Percentiles rank a stretch among this genome's conserved stretches.
phyloP scores from a whole-genome alignment of 2,797 vertebrate species.

The Hydrophis major region DNA sequence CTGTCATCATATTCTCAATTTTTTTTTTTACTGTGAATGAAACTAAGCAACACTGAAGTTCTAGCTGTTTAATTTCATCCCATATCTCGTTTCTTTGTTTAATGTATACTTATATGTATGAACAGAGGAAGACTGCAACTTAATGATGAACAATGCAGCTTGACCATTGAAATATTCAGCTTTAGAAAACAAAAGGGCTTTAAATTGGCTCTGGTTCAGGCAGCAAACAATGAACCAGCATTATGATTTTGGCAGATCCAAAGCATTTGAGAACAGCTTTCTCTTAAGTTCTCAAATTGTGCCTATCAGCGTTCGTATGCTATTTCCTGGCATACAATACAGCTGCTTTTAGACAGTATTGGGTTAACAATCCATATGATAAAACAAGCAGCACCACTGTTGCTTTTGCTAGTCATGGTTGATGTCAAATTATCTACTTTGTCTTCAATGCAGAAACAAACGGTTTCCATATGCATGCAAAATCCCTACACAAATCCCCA shows the following conservation, averaged over 20 bases:
- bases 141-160: too few species aligned
- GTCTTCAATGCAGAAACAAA: slow-evolving; percentile 62
- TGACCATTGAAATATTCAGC: too few species aligned
- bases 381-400: slow-evolving; percentile 57
- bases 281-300: neutral
- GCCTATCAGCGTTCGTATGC: slow-evolving; percentile 58
- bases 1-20: too few species aligned
- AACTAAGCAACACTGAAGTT: too few species aligned
- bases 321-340: slow-evolving; percentile 49
- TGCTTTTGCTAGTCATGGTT: slow-evolving; percentile 65
- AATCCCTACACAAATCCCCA: slow-evolving; percentile 66
- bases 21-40: too few species aligned
- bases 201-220: too few species aligned
- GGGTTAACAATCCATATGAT: slow-evolving; percentile 52
- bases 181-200: too few species aligned
- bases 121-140: too few species aligned
- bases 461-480: slow-evolving; percentile 63
- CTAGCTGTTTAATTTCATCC: too few species aligned
- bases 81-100: too few species aligned
- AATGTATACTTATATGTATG: too few species aligned
- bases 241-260: neutral
- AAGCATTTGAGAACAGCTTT: neutral
- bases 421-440: slow-evolving; percentile 60
- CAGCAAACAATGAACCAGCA: too few species aligned
- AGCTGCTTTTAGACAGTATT: slow-evolving; percentile 57